Base-by-base conservation (phyloP, 2,888 invertebrate genomes). In the Tolmerus cingulatus region DNA sequence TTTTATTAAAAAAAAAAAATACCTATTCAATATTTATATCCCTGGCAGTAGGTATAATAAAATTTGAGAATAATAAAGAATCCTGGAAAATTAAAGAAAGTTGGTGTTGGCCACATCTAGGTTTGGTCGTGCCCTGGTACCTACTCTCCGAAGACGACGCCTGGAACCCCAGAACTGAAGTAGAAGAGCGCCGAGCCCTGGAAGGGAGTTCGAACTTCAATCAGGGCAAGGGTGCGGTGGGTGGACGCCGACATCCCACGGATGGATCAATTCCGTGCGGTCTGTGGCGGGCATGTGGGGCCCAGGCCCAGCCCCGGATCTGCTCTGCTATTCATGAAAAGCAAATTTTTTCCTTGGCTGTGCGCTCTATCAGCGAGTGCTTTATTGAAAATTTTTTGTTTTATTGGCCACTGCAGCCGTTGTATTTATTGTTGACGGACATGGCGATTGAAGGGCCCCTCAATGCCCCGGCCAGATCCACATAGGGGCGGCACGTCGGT, bases 211-310 rank as follows among this genome's bases (percentile, higher is more conserved):
- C 23, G 27, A 8, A 12, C 66, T 19, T 27, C 27, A 12, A 23
- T 9, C n/a, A 23, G 66, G 27, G 12, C 2, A 9, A 55, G 57
- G 2, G 55, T 66, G 40, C 43, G 66, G 37, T 66, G n/a, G 51
- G 46, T 37, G 57, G 43, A 9, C 19, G 16, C 46, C 27, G 3
- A 8, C 19, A 14, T 27, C 74, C 85, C 74, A 85, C 74, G 74
- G 30, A 85, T 34, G 85, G 85, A 74, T 85, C 85, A 85, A 85
- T 85, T 85, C 51, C 30, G 46, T 74, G 74, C 30, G 85, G 85
- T 85, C 66, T 84, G 82, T 40, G 66, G 82, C 37, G n/a, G n/a
- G 19, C 37, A 40, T 57, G 55, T 43, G 74, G 74, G n/a, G 30
- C 74, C 27, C 40, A 40, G 34, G 7, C 34, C 34, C 37, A 51